phyloP scores from a whole-genome alignment of 2,113 vertebrate genomes.

The Aphelocoma coerulescens region DNA sequence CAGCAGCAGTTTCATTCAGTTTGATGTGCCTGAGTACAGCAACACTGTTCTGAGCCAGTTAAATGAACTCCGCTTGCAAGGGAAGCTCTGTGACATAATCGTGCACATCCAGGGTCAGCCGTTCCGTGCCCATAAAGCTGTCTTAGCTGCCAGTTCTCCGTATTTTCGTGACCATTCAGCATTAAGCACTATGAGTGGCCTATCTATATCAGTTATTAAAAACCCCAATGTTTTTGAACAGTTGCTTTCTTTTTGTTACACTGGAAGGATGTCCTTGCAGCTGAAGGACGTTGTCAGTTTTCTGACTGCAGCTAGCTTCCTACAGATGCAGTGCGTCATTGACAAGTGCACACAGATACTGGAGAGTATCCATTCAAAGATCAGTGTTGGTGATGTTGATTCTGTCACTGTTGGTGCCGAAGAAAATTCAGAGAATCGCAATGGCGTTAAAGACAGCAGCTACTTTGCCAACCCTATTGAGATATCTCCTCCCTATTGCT shows the following conservation, averaged over 20 bases:
- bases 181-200: constrained; percentile 96
- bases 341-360: constrained; percentile 98
- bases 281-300: constrained; percentile 97
- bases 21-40: constrained; percentile 98
- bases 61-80: constrained; percentile 93
- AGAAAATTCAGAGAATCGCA: constrained; percentile 77
- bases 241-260: constrained; percentile 97
- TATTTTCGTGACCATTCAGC: constrained; percentile 98
- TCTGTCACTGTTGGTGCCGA: constrained; percentile 83
- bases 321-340: constrained; percentile 98
- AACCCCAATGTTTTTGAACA: constrained; percentile 96
- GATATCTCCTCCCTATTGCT: constrained; percentile 92
- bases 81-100: constrained; percentile 97
- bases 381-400: constrained; percentile 82
- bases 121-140: constrained; percentile 95
- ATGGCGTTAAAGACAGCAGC: constrained; percentile 87
- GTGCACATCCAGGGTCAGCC: constrained; percentile 98
- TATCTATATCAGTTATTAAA: constrained; percentile 98
- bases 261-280: constrained; percentile 95
- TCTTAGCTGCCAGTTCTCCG: constrained; percentile 94
- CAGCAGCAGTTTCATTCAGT: constrained; percentile 96
- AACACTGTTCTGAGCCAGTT: constrained; percentile 95
- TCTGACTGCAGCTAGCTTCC: constrained; percentile 95
- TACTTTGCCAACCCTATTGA: constrained; percentile 95
- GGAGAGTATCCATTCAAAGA: constrained; percentile 97